Percentiles rank a stretch among this genome's conserved stretches.
Conservation (phyloP, 2,113 vertebrate species). For the Sturnus vulgaris region DNA sequence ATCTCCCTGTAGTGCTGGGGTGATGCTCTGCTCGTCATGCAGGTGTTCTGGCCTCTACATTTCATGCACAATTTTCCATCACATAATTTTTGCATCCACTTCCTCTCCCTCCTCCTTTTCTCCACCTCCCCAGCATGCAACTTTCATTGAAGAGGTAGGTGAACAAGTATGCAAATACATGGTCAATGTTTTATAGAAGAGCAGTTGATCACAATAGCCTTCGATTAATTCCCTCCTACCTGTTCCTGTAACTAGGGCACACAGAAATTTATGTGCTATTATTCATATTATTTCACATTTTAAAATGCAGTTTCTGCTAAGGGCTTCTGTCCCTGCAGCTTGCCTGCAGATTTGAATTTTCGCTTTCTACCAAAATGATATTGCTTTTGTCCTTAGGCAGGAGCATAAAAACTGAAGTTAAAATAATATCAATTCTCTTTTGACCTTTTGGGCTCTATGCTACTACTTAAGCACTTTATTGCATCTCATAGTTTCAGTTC, state of each 20-base stretch:
- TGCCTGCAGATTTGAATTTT: slow-evolving; percentile 23
- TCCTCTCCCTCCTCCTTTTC: neutral
- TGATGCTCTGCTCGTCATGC: slow-evolving; percentile 35
- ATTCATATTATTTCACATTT: slow-evolving; percentile 22
- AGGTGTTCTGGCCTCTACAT: slow-evolving; percentile 12
- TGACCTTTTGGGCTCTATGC: slow-evolving; percentile 20
- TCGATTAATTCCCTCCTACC: slow-evolving; percentile 15
- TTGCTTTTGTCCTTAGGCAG: slow-evolving; percentile 32
- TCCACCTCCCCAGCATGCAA: neutral
- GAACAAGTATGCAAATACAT: neutral
- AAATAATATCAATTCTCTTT: slow-evolving; percentile 30
- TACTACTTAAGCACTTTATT: slow-evolving; percentile 1
- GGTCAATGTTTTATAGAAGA: neutral
- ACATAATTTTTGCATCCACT: neutral
- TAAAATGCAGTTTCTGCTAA: slow-evolving; percentile 1
- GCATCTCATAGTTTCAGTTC: neutral
- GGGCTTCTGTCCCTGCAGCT: neutral
- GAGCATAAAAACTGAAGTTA: slow-evolving; percentile 48
- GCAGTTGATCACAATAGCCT: neutral
- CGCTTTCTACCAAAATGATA: slow-evolving; percentile 8
- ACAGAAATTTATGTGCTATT: neutral
- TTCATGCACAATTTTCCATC: neutral
- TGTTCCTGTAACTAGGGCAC: neutral
- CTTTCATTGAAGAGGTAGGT: neutral
- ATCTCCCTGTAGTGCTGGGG: neutral